Conservation (phyloP, 2,888 invertebrate genomes). For the Nowickia ferox region DNA sequence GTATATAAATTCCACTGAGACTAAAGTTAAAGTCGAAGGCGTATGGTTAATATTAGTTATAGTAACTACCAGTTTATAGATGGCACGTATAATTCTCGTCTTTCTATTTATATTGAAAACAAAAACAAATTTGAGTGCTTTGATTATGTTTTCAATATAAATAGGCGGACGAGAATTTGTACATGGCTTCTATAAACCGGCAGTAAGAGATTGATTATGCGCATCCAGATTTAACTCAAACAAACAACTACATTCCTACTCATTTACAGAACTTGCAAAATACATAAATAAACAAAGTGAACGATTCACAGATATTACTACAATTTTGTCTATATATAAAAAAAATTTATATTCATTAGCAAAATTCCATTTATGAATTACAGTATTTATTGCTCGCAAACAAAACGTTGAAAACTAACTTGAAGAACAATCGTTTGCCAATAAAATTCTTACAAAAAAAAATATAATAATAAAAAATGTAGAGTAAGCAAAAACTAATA, state of each 20-base stretch:
- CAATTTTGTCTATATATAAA: not conserved
- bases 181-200: no score
- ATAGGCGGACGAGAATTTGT: no score
- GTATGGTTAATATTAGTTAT: conserved; percentile 4
- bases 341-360: conserved; percentile 5
- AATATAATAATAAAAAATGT: no score
- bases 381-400: not conserved
- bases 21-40: not conserved
- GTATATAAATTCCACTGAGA: no score
- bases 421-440: conserved; percentile 54
- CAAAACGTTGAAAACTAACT: conserved; percentile 41
- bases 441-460: conserved; percentile 53
- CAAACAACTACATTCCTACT: conserved; percentile 7
- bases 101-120: no score
- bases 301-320: conserved; percentile 9
- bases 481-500: conserved; percentile 46
- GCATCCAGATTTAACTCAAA: not conserved
- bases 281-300: not conserved
- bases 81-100: no score
- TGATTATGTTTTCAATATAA: no score
- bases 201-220: conserved; percentile 4
- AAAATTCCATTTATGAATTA: conserved; percentile 22
- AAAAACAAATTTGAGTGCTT: no score
- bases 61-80: no score
- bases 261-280: not conserved